Base-by-base conservation (phyloP, 2,888 invertebrate species). In the Rhabditoides inermis region DNA sequence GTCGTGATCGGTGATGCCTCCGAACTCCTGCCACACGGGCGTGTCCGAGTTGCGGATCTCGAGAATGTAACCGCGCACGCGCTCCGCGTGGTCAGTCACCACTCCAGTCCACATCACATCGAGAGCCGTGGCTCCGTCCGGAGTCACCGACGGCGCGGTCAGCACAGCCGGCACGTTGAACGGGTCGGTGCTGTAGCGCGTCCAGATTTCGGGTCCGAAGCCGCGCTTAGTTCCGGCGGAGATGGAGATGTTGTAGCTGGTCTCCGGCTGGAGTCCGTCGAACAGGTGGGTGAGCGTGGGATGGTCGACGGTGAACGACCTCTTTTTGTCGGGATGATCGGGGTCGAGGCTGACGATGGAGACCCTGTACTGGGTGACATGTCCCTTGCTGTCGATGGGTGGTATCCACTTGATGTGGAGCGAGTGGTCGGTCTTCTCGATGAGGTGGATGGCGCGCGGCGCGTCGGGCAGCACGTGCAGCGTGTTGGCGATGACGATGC, bases 401-500 rank as follows among this genome's bases (percentile, higher is more conserved):
- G 74, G 72, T 36, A 67, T 56, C 76, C 76, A 76, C 22, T 68
- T 48, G 52, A 76, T 69, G 51, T 71, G 70, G 35, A 76, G 60
- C 5, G 68, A 67, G 46, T 66, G 69, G 55, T 72, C 73, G 22
- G 70, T 72, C 53, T 75, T 72, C n/a, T 69, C 72, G 28, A 72
- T 70, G 10, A 76, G 59, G 51, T 69, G 66, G 47, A 76, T 76
- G 20, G 70, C 62, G 39, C 67, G 55, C 5, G 73, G 74, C 10
- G 76, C 75, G 51, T 73, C 74, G 2, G 76, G 76, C 18, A 73
- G 58, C 3, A 75, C 63, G 55, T 72, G 69, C 15, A 76, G 67
- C 4, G 76, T 76, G 61, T 76, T 73, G 51, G 75, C 75, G 45
- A 70, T 70, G 39, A 71, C 66, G 27, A 65, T 50, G 0, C 68